Conservation (phyloP, 2,888 invertebrate genomes). For the Eretmocerus hayati region DNA sequence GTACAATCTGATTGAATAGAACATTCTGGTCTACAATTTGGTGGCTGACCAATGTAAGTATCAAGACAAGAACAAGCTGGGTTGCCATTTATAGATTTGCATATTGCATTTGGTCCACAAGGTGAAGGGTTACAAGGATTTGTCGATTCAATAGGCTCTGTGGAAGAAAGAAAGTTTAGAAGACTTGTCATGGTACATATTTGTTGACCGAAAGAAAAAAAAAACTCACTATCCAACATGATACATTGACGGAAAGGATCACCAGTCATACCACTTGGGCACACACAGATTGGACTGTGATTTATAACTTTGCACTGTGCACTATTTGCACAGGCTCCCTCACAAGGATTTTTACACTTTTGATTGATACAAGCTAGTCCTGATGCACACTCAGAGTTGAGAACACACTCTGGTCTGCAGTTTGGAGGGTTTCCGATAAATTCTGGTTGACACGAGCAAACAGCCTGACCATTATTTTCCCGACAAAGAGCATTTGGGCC, state of each 20-base stretch:
- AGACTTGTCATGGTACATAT: no score
- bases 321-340: slow-evolving; percentile 49
- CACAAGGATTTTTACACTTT: slow-evolving; percentile 51
- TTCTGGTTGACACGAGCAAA: slow-evolving; percentile 46
- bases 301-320: slow-evolving; percentile 50
- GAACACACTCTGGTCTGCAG: slow-evolving; percentile 48
- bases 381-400: slow-evolving; percentile 45
- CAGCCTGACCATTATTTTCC: slow-evolving; percentile 46
- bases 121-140: slow-evolving; percentile 40
- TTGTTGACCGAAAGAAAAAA: no score
- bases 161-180: no score
- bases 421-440: slow-evolving; percentile 47
- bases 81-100: slow-evolving; percentile 59
- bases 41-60: slow-evolving; percentile 47
- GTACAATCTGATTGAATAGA: slow-evolving; percentile 71
- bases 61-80: slow-evolving; percentile 42
- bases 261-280: slow-evolving; percentile 40
- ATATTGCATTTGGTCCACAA: slow-evolving; percentile 73
- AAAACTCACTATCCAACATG: not conserved
- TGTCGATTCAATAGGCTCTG: slow-evolving; percentile 42
- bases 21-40: slow-evolving; percentile 71
- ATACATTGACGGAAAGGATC: slow-evolving; percentile 44
- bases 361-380: slow-evolving; percentile 50
- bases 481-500: slow-evolving; percentile 50
- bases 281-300: slow-evolving; percentile 51